Evolutionary conservation across 2,888 invertebrate species (phyloP), one percentile per base, ranked within the genome.

Genomic region (Sacculina carcini): DNA sequence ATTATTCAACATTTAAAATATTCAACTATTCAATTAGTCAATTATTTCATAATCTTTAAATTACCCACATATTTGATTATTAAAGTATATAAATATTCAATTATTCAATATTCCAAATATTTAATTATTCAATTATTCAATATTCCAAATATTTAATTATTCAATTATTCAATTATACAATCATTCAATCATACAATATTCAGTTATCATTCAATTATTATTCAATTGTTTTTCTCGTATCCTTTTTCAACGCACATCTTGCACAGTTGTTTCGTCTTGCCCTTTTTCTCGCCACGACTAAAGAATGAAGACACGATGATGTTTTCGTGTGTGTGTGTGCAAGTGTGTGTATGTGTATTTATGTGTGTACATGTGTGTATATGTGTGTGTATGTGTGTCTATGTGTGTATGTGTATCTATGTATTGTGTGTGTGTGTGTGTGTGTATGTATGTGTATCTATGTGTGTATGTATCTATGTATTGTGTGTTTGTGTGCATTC

Each of bases 61-160:
- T n/a, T n/a, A n/a, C n/a, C n/a, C n/a, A n/a, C n/a, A 36, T 48
- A 29, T 48, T n/a, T 48, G 29, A n/a, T 31, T 48, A 28, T 48
- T n/a, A 31, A 29, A 31, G 19, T 48, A 28, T 38, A 44, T 23
- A 28, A 44, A 29, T 26, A 29, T 51, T 21, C 10, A 46, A 44
- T 42, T 28, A 26, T 44, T 19, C 2, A 40, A 38, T 21, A 19
- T 16, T 44, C 24, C 24, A 39, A 23, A 39, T 12, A 39, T 50
- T n/a, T 40, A 39, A 40, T 12, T 10, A 48, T n/a, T 31, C 16
- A 38, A 29, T 29, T 48, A 48, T 48, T 29, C 31, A 48, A 29
- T 29, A 29, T 29, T 26, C 23, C 21, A 40, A 19, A 40, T 40
- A 40, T 40, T 19, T 40, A 40, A 19, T 19, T 40, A 40, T 40